phyloP scores from a whole-genome alignment of 2,113 vertebrate genomes.

The Anarrhichthys ocellatus region DNA sequence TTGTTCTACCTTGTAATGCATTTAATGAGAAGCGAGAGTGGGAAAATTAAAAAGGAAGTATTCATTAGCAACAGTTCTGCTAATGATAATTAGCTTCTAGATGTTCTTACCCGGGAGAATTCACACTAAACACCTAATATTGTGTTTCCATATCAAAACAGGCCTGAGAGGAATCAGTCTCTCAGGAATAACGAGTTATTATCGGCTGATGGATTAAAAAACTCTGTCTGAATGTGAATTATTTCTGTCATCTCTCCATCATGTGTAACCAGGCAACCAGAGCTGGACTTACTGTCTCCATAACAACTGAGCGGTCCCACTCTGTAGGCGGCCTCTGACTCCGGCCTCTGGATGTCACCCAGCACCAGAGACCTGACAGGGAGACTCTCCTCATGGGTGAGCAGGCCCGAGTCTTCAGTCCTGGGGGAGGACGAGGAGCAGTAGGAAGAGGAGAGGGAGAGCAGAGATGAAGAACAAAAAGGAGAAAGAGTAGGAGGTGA shows the following conservation, averaged over 20 bases:
- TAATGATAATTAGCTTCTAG: conserved; percentile 31
- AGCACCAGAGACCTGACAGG: conserved; percentile 90
- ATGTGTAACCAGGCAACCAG: conserved; percentile 15
- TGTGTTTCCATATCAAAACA: neutral
- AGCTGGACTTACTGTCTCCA: conserved; percentile 79
- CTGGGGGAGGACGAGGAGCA: conserved; percentile 71
- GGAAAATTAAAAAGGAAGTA: conserved; percentile 20
- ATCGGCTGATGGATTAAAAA: neutral
- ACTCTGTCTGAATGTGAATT: neutral
- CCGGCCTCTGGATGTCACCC: conserved; percentile 88
- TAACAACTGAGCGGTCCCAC: conserved; percentile 92
- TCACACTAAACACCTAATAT: neutral
- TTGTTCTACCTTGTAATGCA: conserved; percentile 27
- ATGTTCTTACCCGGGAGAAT: neutral
- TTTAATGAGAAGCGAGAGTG: conserved; percentile 40
- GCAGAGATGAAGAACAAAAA: no score
- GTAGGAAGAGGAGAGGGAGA: neutral
- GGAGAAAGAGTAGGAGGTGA: neutral
- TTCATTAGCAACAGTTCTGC: conserved; percentile 18
- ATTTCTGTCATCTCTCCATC: conserved; percentile 6
- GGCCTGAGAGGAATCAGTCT: neutral
- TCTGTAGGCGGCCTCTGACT: conserved; percentile 91
- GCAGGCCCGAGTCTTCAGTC: conserved; percentile 91
- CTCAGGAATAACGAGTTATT: neutral
- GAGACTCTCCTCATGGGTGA: conserved; percentile 91